phyloP scores from a whole-genome alignment of 1,140 invertebrate species.

The Penaeus japonicus region DNA sequence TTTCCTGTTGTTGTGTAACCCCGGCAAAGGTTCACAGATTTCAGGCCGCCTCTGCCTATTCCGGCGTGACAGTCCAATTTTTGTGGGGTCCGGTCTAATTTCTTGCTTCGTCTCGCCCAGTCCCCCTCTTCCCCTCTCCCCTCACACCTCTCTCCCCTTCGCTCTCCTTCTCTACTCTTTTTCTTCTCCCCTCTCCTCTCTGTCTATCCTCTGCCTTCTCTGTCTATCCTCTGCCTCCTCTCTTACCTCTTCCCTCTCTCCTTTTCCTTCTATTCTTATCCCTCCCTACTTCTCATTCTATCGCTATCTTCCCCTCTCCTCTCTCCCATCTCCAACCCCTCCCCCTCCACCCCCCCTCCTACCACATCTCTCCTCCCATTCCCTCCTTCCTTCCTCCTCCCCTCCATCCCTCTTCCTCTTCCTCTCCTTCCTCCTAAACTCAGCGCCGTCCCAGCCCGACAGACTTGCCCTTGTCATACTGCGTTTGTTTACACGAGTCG shows the following conservation, averaged over 20 bases:
- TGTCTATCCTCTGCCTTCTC: not conserved
- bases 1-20: conserved; percentile 26
- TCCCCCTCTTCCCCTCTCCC: not conserved
- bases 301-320: not conserved
- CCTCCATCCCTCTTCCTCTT: not conserved
- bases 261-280: not conserved
- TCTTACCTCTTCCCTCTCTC: not conserved
- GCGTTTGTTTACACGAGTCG: conserved; percentile 33
- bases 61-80: conserved; percentile 44
- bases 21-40: conserved; percentile 39
- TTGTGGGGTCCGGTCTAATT: conserved; percentile 49
- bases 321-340: not conserved
- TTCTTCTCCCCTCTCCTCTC: not conserved
- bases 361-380: not conserved
- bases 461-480: conserved; percentile 40
- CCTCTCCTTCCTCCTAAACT: not conserved
- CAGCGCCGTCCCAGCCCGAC: not conserved
- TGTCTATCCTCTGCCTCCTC: not conserved
- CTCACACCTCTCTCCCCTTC: no score
- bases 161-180: not conserved
- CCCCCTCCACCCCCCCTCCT: not conserved
- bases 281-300: not conserved
- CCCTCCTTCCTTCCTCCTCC: not conserved
- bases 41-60: conserved; percentile 41
- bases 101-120: conserved; percentile 12